Percentiles rank a stretch among this genome's conserved stretches.
Evolutionary conservation across 2,888 invertebrate genomes (phyloP).

Genomic region (Erebia ligea): DNA sequence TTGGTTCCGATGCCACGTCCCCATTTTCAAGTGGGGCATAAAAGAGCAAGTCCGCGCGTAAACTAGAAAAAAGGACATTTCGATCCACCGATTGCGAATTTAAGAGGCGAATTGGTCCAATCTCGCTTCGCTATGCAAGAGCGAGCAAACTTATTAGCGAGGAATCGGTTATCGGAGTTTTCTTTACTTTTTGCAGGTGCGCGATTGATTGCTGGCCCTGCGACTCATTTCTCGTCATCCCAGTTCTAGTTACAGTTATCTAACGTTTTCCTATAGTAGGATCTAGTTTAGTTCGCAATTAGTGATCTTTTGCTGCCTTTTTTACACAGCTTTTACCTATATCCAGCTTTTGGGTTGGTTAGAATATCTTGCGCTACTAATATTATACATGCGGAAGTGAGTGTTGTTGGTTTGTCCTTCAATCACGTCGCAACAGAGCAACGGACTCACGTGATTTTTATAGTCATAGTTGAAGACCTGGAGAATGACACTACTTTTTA

Average conservation of each 20-base stretch:
- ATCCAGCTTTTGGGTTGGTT: not conserved
- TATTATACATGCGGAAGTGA: no score
- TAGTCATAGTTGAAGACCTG: no score
- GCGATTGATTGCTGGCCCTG: conserved; percentile 64
- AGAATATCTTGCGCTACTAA: not conserved
- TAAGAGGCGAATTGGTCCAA: conserved; percentile 69
- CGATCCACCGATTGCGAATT: conserved; percentile 67
- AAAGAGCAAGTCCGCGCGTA: conserved; percentile 36
- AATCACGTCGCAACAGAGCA: no score
- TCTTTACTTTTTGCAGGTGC: conserved; percentile 74
- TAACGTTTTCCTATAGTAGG: conserved; percentile 12
- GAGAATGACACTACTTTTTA: no score
- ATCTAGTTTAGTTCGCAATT: conserved; percentile 23
- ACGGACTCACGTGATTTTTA: no score
- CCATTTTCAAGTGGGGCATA: conserved; percentile 38
- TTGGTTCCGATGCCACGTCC: not conserved
- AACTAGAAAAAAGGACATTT: conserved; percentile 44
- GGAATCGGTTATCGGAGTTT: conserved; percentile 60
- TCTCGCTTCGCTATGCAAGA: conserved; percentile 76
- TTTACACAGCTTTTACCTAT: not conserved
- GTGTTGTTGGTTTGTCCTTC: no score
- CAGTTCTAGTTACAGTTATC: conserved; percentile 28
- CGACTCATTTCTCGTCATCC: conserved; percentile 64
- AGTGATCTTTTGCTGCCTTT: not conserved
- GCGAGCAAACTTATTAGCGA: conserved; percentile 56